Evolutionary conservation across 1,140 invertebrate species (phyloP).

Genomic region (Drosophila sp.): DNA sequence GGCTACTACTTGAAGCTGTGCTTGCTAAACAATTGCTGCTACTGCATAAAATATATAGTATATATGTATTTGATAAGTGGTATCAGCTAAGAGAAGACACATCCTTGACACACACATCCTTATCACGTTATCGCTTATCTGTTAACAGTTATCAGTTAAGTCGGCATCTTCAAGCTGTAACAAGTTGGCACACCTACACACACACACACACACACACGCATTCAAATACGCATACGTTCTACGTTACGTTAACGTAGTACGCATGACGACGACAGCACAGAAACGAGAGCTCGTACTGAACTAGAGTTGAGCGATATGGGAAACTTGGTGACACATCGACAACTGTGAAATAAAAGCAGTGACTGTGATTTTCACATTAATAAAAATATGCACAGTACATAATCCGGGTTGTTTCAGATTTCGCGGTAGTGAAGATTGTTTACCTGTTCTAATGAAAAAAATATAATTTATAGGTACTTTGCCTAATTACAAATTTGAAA

Average conservation of each 20-base stretch:
- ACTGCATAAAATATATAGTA: neutral
- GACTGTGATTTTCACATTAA: no score
- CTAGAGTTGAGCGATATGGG: neutral
- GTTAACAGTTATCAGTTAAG: slow-evolving; percentile 23
- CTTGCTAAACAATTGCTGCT: slow-evolving; percentile 35
- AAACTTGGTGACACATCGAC: no score
- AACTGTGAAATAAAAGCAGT: no score
- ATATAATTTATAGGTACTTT: no score
- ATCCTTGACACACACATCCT: slow-evolving; percentile 19
- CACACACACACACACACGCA: neutral
- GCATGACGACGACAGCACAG: slow-evolving; percentile 35
- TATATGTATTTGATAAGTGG: neutral
- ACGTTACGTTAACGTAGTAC: slow-evolving; percentile 40
- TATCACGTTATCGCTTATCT: slow-evolving; percentile 25
- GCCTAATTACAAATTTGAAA: no score
- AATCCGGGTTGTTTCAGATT: no score
- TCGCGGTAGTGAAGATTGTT: no score
- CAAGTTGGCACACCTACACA: slow-evolving; percentile 21
- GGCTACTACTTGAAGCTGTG: slow-evolving; percentile 9
- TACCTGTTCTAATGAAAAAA: no score
- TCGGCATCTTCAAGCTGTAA: slow-evolving; percentile 17
- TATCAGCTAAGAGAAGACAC: neutral
- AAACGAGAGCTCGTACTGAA: slow-evolving; percentile 7
- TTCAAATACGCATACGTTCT: neutral
- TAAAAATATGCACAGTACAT: no score